phyloP scores from a whole-genome alignment of 2,113 vertebrate species.

The Leptobrachium ailaonicum region DNA sequence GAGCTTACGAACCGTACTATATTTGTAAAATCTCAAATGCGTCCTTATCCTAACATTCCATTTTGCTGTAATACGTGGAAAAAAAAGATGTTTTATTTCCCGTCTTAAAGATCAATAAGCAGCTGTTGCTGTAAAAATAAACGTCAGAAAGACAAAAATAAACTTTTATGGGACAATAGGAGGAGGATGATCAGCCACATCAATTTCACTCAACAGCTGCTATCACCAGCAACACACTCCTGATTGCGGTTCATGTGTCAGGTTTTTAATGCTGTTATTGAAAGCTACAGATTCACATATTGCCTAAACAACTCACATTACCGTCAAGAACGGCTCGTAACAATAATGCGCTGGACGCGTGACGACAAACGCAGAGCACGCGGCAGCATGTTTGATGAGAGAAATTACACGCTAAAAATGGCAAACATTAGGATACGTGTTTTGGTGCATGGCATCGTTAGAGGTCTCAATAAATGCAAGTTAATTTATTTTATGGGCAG shows the following conservation, averaged over 20 bases:
- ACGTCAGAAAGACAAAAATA: slow-evolving; percentile 51
- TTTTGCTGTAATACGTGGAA: slow-evolving; percentile 29
- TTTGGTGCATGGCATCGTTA: slow-evolving; percentile 39
- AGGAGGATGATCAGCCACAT: slow-evolving; percentile 45
- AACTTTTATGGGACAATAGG: slow-evolving; percentile 51
- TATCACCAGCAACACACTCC: slow-evolving; percentile 35
- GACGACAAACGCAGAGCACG: slow-evolving; percentile 30
- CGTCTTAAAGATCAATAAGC: slow-evolving; percentile 46
- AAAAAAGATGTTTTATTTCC: slow-evolving; percentile 42
- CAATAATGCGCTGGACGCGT: slow-evolving; percentile 29
- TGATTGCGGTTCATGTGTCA: slow-evolving; percentile 48
- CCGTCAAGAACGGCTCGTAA: slow-evolving; percentile 37
- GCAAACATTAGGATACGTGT: slow-evolving; percentile 24
- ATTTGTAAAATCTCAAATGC: slow-evolving; percentile 30
- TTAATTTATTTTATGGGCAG: slow-evolving; percentile 47
- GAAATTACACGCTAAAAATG: slow-evolving; percentile 33
- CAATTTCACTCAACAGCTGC: slow-evolving; percentile 48
- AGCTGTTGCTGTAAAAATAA: slow-evolving; percentile 49
- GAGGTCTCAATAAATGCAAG: slow-evolving; percentile 36
- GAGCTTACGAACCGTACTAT: slow-evolving; percentile 28
- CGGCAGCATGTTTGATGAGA: slow-evolving; percentile 20
- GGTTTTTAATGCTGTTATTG: slow-evolving; percentile 30
- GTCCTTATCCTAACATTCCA: slow-evolving; percentile 39
- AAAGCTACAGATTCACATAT: slow-evolving; percentile 18
- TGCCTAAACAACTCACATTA: slow-evolving; percentile 39